These are phyloP conservation scores for Drosophila niveifrons DNA, from an alignment of 2,888 invertebrate genomes.

Conservation along the genomic window DNA sequence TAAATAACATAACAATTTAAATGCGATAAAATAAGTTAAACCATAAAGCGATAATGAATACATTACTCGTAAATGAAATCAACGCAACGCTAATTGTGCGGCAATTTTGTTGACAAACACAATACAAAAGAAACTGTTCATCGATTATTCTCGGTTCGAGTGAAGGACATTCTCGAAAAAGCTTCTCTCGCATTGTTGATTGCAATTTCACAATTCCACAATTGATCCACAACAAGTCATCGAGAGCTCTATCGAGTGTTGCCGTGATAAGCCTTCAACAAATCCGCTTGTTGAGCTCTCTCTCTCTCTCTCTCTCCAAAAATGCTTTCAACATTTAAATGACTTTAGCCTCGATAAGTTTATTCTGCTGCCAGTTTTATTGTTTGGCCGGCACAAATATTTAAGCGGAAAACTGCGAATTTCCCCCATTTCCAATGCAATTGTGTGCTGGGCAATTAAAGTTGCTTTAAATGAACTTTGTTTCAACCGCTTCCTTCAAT, in stretches of 20 bases:
- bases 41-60: no score
- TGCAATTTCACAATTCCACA: slow-evolving; percentile 22
- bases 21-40: not conserved
- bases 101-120: slow-evolving; percentile 27
- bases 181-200: not conserved
- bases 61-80: slow-evolving; percentile 5
- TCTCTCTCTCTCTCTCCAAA: not conserved
- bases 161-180: slow-evolving; percentile 1
- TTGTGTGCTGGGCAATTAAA: not conserved
- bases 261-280: not conserved
- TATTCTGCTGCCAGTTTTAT: not conserved
- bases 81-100: slow-evolving; percentile 15
- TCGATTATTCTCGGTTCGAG: not conserved
- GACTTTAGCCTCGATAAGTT: not conserved
- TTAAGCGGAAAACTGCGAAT: not conserved
- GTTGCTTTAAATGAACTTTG: not conserved
- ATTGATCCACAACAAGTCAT: slow-evolving; percentile 24
- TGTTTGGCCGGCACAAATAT: not conserved
- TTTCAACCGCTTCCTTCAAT: not conserved
- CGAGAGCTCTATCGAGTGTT: not conserved
- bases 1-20: not conserved
- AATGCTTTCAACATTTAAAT: slow-evolving; percentile 1
- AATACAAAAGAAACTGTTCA: not conserved
- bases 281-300: not conserved
- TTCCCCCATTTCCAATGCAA: not conserved